phyloP scores from a whole-genome alignment of 2,888 invertebrate species.

The Scelioninae gen. 1 region DNA sequence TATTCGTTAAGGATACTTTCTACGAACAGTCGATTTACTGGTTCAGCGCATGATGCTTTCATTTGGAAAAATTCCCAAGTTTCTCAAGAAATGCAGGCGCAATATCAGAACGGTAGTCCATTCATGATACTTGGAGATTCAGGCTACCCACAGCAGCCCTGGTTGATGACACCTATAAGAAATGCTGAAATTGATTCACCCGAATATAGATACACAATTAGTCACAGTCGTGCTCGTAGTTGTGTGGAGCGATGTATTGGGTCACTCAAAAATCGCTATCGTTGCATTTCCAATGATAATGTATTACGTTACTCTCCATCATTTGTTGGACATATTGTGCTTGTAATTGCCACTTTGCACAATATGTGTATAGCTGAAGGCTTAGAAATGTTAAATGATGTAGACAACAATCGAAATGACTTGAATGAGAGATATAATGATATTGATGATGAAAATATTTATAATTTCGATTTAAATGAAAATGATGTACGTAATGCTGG shows the following conservation, averaged over 20 bases:
- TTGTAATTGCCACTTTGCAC: neutral
- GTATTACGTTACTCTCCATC: neutral
- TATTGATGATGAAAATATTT: neutral
- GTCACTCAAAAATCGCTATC: neutral
- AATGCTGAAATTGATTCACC: constrained; percentile 6
- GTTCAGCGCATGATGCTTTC: neutral
- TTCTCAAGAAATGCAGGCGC: neutral
- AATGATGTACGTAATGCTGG: too few species aligned
- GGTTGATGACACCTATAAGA: neutral
- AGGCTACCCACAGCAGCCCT: neutral
- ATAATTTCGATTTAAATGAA: neutral
- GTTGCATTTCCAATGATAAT: neutral
- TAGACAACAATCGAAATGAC: neutral
- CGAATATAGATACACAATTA: neutral
- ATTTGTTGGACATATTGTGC: neutral
- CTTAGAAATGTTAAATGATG: neutral
- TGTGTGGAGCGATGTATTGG: neutral
- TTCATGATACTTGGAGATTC: neutral
- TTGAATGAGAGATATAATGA: neutral
- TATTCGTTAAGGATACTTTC: neutral
- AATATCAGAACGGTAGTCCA: neutral
- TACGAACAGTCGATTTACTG: neutral
- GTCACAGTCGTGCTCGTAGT: neutral
- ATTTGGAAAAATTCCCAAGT: neutral
- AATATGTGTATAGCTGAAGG: neutral